Evolutionary conservation across 2,888 invertebrate species (phyloP).

Genomic region (Pammene fasciana): DNA sequence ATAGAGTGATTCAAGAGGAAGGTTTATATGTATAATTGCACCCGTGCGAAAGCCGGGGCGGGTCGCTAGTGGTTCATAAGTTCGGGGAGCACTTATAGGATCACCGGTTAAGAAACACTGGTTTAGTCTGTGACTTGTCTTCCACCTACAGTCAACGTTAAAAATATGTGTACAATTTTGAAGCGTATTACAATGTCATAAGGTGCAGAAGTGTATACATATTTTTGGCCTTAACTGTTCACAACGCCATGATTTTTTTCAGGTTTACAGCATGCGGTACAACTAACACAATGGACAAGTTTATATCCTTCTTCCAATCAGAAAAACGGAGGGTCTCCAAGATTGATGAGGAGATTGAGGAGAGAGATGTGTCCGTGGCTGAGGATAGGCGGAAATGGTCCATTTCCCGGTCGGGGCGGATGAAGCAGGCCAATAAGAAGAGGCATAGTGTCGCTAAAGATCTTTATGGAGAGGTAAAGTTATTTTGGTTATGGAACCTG

Average conservation of each 20-base stretch:
- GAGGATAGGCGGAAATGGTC: slow-evolving; percentile 74
- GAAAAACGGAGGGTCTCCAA: slow-evolving; percentile 60
- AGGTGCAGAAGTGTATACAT: no score
- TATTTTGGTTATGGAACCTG: neutral
- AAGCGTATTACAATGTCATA: no score
- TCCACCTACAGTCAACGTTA: no score
- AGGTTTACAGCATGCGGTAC: slow-evolving; percentile 14
- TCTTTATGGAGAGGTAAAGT: slow-evolving; percentile 78
- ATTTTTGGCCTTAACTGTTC: no score
- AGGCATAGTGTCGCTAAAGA: slow-evolving; percentile 79
- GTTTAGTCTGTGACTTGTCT: no score
- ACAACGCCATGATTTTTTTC: neutral
- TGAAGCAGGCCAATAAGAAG: slow-evolving; percentile 82
- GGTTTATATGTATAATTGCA: no score
- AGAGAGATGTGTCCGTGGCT: slow-evolving; percentile 54
- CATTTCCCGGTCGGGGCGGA: slow-evolving; percentile 84
- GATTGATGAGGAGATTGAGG: slow-evolving; percentile 57
- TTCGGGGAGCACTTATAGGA: no score
- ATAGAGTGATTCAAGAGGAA: no score
- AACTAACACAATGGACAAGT: slow-evolving; percentile 67
- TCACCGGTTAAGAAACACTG: no score
- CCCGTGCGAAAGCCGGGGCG: no score
- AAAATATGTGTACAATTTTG: no score
- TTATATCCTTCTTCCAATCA: slow-evolving; percentile 69
- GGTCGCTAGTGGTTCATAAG: no score